Base-by-base conservation (phyloP, 2,113 vertebrate species). In the Puffinus mauretanicus region DNA sequence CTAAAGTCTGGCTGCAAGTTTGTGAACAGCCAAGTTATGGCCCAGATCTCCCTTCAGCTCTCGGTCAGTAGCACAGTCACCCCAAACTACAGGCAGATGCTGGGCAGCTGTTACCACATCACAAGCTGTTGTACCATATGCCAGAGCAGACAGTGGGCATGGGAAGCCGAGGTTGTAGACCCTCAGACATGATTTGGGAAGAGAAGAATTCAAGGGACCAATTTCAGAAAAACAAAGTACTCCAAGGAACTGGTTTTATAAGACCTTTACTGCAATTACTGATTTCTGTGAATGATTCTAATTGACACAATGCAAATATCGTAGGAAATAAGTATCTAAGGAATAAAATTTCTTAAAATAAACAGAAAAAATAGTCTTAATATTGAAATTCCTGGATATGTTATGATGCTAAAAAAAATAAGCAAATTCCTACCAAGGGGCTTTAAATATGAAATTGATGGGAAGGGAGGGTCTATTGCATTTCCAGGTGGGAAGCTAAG, bases 391-490 rank as follows among this genome's bases (percentile, higher is more conserved):
- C 11, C 12, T 64, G 5, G 3, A n/a, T 65, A 5, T 44, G 10
- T 47, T 38, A 34, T 20, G 8, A 52, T n/a, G 17, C 9, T n/a
- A 16, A 38, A 86, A 84, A 79, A 40, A 42, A 8, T 2, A 55
- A 58, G 1, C 5, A 29, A 57, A 32, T 83, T 69, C 12, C 6
- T 80, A 44, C 13, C 2, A 8, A 2, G 0, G 3, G 9, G 6
- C 18, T 82, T 90, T 75, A 62, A 80, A 57, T 65, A 61, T 18
- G 26, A 52, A 71, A 55, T 11, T 25, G 3, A 21, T 80, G 14
- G 13, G 29, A 82, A 76, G 2, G 7, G 16, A 58, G 5, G 5
- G 52, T 55, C 51, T 82, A 3, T 26, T 67, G 11, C 9, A 72
- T 44, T 13, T 91, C n/a, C 22, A 57, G 8, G 24, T 72, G 3